Evolutionary conservation across 2,113 vertebrate species (phyloP).

Genomic region (Elephas maximus): DNA sequence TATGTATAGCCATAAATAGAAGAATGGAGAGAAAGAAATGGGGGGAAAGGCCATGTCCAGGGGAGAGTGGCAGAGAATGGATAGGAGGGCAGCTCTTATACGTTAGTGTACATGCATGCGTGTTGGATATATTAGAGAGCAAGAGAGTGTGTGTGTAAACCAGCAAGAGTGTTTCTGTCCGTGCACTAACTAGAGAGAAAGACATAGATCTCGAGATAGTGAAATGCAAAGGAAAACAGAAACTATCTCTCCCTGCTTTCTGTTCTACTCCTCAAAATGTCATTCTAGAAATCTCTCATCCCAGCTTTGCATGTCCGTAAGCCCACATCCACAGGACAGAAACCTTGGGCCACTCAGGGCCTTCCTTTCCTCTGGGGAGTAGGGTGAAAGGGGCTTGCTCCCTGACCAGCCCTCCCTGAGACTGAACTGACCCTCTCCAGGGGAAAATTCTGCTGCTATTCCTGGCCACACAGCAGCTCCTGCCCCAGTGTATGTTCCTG

Average conservation of each 20-base stretch:
- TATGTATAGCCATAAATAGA: neutral
- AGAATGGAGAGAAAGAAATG: neutral
- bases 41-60: neutral
- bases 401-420: no score
- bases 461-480: accelerated
- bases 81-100: neutral
- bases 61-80: neutral
- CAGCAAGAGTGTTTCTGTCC: neutral
- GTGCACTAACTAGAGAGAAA: neutral
- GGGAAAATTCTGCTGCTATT: neutral
- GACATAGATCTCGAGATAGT: neutral
- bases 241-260: neutral
- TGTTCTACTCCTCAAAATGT: neutral
- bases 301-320: neutral
- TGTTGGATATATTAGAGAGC: accelerated
- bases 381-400: neutral
- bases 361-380: neutral
- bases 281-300: neutral
- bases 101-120: accelerated
- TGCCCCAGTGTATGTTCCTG: neutral
- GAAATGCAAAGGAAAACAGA: conserved; percentile 2
- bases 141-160: neutral
- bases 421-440: neutral
- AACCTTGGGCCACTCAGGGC: neutral
- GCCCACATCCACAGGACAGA: neutral